Evolutionary conservation across 2,888 invertebrate species (phyloP).

Genomic region (Ephialtes manifestator): DNA sequence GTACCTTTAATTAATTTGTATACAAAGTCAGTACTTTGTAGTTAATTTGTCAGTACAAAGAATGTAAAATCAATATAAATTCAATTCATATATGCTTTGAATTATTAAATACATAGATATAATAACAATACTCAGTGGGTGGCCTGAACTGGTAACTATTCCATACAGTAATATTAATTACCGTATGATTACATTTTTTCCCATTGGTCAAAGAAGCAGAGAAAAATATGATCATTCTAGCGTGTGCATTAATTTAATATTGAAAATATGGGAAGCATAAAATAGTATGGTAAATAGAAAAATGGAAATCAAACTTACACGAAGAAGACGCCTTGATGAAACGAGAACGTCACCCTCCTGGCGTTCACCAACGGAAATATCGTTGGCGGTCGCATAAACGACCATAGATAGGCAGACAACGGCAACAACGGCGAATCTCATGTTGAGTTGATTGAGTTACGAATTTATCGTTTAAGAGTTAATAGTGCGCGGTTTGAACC

Average conservation of each 20-base stretch:
- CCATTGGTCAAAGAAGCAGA: neutral
- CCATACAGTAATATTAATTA: neutral
- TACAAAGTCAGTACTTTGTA: too few relatives aligned
- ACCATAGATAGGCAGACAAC: conserved; percentile 72
- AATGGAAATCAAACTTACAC: conserved; percentile 68
- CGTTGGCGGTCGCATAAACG: conserved; percentile 65
- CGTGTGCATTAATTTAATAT: neutral
- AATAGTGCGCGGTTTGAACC: neutral
- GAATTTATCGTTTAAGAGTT: conserved; percentile 19
- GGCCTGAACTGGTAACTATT: too few relatives aligned
- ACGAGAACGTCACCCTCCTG: conserved; percentile 69
- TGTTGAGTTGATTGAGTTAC: conserved; percentile 58
- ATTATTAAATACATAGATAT: too few relatives aligned
- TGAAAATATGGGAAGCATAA: neutral
- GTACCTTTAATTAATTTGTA: too few relatives aligned
- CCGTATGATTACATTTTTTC: neutral
- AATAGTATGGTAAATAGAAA: neutral
- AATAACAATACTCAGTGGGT: too few relatives aligned
- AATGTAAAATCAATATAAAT: too few relatives aligned
- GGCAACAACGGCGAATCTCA: conserved; percentile 67
- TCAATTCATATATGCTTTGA: too few relatives aligned
- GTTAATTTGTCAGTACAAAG: too few relatives aligned
- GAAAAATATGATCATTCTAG: neutral
- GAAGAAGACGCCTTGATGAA: conserved; percentile 64
- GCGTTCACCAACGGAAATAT: conserved; percentile 72